Percentiles rank a stretch among this genome's conserved stretches.
These are phyloP conservation scores for Helicoverpa zea DNA, from an alignment of 1,140 invertebrate genomes.

Conservation along the genomic window DNA sequence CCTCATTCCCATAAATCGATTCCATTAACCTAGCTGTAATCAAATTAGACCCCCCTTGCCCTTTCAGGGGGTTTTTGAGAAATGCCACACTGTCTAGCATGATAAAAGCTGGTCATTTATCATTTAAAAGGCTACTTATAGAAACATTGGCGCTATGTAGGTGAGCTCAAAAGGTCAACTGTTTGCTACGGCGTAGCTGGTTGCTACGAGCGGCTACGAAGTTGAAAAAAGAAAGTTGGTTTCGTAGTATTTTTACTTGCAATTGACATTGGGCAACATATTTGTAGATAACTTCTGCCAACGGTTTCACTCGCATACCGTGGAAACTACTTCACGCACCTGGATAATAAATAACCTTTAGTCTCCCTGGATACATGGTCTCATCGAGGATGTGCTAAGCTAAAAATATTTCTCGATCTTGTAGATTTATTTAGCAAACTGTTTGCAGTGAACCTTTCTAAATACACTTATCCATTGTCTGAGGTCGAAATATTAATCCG, in stretches of 20 bases:
- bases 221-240: not conserved
- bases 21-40: conserved; percentile 29
- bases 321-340: too few species aligned
- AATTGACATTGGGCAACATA: too few species aligned
- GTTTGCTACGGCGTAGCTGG: conserved; percentile 2
- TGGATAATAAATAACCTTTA: too few species aligned
- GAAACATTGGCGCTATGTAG: not conserved
- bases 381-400: too few species aligned
- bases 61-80: conserved; percentile 15
- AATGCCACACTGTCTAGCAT: conserved; percentile 20
- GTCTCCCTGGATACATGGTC: too few species aligned
- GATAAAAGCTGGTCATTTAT: conserved; percentile 34
- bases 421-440: not conserved
- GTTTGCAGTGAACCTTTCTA: not conserved
- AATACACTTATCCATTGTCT: not conserved
- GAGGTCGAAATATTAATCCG: conserved; percentile 34
- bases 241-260: not conserved
- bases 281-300: too few species aligned
- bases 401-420: too few species aligned
- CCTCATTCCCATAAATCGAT: conserved; percentile 31
- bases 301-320: too few species aligned
- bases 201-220: not conserved
- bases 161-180: not conserved
- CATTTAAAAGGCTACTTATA: conserved; percentile 39
- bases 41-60: conserved; percentile 14